These are phyloP conservation scores for Drosophila seclusa DNA, from an alignment of 2,888 invertebrate species.

Conservation along the genomic window DNA sequence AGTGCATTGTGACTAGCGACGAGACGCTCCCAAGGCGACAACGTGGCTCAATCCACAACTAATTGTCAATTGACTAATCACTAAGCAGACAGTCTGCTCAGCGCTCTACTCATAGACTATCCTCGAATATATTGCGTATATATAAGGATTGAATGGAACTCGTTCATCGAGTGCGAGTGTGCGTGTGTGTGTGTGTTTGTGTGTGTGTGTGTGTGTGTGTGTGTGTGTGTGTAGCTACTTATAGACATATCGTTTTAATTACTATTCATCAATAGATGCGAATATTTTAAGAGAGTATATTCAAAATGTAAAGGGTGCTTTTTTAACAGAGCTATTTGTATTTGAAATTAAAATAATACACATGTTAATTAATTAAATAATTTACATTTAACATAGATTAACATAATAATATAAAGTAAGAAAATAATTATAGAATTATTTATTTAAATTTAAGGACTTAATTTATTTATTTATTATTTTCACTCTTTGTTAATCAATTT, in stretches of 20 bases:
- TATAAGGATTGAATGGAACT: too few relatives aligned
- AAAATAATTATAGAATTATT: background rate
- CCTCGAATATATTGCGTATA: background rate
- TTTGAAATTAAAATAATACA: background rate
- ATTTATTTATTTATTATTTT: background rate
- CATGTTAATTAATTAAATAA: background rate
- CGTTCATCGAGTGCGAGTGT: too few relatives aligned
- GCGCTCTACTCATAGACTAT: conserved; percentile 3
- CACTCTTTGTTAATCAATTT: background rate
- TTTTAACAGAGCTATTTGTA: background rate
- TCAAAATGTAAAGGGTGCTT: background rate
- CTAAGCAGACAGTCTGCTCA: background rate
- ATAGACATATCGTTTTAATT: background rate
- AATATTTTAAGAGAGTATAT: background rate
- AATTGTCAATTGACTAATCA: conserved; percentile 15
- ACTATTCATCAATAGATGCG: conserved; percentile 4
- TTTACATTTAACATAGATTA: background rate
- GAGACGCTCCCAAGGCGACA: conserved; percentile 21
- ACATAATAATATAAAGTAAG: background rate
- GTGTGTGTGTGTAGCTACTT: background rate
- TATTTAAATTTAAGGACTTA: background rate
- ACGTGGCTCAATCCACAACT: conserved; percentile 15
- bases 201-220: background rate
- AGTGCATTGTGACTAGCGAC: conserved; percentile 36
- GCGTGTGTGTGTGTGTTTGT: background rate